phyloP scores from a whole-genome alignment of 2,797 vertebrate species.

The Pangasius krempfi region DNA sequence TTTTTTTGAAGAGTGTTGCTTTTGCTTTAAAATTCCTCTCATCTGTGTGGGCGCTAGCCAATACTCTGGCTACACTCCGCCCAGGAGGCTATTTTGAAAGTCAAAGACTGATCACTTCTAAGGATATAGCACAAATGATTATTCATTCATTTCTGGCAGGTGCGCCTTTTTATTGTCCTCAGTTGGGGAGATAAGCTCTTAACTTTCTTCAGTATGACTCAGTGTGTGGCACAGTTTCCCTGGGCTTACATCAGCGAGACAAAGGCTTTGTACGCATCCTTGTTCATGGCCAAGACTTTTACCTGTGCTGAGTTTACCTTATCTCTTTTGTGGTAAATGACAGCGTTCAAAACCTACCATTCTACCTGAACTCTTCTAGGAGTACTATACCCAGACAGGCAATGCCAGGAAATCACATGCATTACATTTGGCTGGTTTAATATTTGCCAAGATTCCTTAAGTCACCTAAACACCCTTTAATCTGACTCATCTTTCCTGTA shows the following conservation, averaged over 20 bases:
- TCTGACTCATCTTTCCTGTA: constrained; percentile 39
- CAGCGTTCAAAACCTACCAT: constrained; percentile 20
- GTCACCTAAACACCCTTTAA: constrained; percentile 28
- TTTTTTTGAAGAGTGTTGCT: neutral
- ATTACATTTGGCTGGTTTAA: constrained; percentile 8
- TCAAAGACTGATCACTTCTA: neutral
- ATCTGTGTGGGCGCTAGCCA: neutral
- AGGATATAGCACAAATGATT: constrained; percentile 35
- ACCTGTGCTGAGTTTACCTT: constrained; percentile 59
- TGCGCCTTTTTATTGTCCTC: constrained; percentile 7
- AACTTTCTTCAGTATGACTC: constrained; percentile 53
- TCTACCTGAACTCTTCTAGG: neutral
- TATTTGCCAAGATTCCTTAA: constrained; percentile 21
- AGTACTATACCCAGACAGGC: neutral
- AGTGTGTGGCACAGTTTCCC: constrained; percentile 73
- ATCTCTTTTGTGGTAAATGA: constrained; percentile 33
- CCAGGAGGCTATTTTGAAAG: neutral
- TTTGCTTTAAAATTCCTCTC: constrained; percentile 3
- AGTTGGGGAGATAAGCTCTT: neutral
- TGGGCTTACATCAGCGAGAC: constrained; percentile 63
- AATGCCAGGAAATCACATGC: neutral
- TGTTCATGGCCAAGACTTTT: constrained; percentile 71
- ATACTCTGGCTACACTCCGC: neutral
- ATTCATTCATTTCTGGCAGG: constrained; percentile 15
- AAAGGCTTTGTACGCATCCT: constrained; percentile 65